Evolutionary conservation across 2,797 vertebrate species (phyloP), one percentile per base, ranked within the genome.

Genomic region (Chiloscyllium punctatum): DNA sequence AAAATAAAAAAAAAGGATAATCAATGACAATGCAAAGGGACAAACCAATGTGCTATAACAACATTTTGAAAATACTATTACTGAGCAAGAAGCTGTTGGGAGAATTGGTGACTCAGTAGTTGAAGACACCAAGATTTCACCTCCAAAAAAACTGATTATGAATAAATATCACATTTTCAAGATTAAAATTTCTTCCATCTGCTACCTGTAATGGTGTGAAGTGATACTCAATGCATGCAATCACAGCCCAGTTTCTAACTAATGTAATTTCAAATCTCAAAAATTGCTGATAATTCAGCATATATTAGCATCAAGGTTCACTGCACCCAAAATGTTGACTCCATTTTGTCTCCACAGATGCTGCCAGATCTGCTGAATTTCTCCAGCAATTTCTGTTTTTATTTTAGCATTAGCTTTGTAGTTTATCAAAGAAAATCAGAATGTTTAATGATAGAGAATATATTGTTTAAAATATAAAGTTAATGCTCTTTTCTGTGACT

Each of bases 141-240:
- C 53, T 91, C 57, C 66, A 62, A 5, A 91, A 91, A 90, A 91
- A 91, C 57, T 62, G 33, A 57, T 27, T 66, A 66, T 66, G 57
- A 91, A 91, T 84, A 66, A 62, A 91, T 66, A 33, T 18, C 88
- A 91, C 57, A 66, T 91, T 91, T 62, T 1, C 33, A 84, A 84
- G 16, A 25, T 84, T 84, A 48, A 84, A 91, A n/a, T 91, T n/a
- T n/a, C 57, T 91, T 91, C 88, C 66, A 91, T 91, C 88, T 91
- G 88, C 33, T 91, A 30, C 16, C 57, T 91, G 33, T 68, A 91
- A 30, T 91, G 57, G 30, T 91, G 88, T 37, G 88, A 62, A 90
- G 57, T 66, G 30, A 91, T n/a, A n/a, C 66, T 66, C 4, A 91
- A 5, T 91, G 57, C n/a, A 62, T 91, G 57, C 57, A 91, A 33